phyloP scores from a whole-genome alignment of 1,140 invertebrate species.

The Aradophagus sp. region DNA sequence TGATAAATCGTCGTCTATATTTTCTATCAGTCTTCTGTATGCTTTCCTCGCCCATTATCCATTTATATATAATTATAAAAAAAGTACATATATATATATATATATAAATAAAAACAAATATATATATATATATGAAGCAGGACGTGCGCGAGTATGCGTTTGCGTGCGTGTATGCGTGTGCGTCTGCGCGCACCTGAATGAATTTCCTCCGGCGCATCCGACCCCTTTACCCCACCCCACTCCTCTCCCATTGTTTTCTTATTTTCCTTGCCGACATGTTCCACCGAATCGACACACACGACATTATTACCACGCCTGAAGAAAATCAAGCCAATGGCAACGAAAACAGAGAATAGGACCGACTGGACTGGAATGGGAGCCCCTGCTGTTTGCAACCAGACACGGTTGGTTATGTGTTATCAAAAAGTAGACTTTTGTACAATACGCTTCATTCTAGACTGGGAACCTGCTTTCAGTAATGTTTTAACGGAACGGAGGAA shows the following conservation, averaged over 20 bases:
- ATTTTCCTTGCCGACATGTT: too few species aligned
- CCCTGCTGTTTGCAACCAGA: slow-evolving; percentile 33
- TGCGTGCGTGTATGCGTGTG: background rate
- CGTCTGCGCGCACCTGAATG: slow-evolving; percentile 6
- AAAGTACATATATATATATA: too few species aligned
- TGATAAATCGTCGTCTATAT: slow-evolving; percentile 58
- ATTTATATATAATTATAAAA: slow-evolving; percentile 49
- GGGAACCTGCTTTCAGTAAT: too few species aligned
- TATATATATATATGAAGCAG: slow-evolving; percentile 11
- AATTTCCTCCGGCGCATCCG: slow-evolving; percentile 30
- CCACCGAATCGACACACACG: too few species aligned
- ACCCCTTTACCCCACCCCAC: slow-evolving; percentile 5
- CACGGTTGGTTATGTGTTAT: too few species aligned
- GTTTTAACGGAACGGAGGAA: too few species aligned
- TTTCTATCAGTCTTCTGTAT: slow-evolving; percentile 57
- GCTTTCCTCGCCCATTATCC: slow-evolving; percentile 53
- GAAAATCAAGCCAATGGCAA: slow-evolving; percentile 25
- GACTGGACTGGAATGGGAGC: slow-evolving; percentile 38
- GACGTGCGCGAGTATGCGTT: background rate
- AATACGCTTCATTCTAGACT: too few species aligned
- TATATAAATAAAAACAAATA: too few species aligned
- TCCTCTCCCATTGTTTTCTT: slow-evolving; percentile 22
- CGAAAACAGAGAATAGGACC: slow-evolving; percentile 31
- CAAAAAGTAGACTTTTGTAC: too few species aligned
- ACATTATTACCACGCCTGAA: slow-evolving; percentile 41